These are phyloP conservation scores for Hetaerina titia DNA, from an alignment of 2,888 invertebrate genomes.

Conservation along the genomic window DNA sequence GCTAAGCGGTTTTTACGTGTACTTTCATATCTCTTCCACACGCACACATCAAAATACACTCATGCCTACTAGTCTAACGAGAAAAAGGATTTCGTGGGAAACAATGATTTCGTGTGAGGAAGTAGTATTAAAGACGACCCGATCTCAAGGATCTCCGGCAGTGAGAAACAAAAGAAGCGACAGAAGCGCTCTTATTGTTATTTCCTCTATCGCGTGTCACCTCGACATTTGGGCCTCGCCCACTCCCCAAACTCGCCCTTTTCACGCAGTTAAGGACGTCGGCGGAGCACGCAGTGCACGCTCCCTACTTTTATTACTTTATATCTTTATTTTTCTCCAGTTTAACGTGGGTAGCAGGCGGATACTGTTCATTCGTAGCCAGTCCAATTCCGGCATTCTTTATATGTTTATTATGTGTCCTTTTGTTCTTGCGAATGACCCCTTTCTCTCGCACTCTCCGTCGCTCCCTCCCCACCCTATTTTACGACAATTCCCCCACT, in stretches of 20 bases:
- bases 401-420: not conserved
- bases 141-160: not conserved
- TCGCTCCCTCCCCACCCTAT: not conserved
- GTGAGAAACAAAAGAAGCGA: not conserved
- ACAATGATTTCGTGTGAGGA: no score
- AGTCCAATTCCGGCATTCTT: not conserved
- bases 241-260: not conserved
- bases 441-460: not conserved
- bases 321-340: not conserved
- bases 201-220: slow-evolving; percentile 2
- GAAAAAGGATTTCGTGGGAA: not conserved
- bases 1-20: not conserved
- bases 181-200: not conserved
- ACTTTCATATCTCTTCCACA: not conserved
- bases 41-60: not conserved
- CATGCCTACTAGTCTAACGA: not conserved
- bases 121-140: not conserved
- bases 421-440: not conserved
- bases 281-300: not conserved
- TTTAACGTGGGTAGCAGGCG: not conserved
- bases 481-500: not conserved
- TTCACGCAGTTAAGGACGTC: not conserved
- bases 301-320: not conserved
- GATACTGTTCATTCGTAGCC: not conserved
- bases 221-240: not conserved